Base-by-base conservation (phyloP, 2,113 vertebrate species). In the Toxostoma redivivum region DNA sequence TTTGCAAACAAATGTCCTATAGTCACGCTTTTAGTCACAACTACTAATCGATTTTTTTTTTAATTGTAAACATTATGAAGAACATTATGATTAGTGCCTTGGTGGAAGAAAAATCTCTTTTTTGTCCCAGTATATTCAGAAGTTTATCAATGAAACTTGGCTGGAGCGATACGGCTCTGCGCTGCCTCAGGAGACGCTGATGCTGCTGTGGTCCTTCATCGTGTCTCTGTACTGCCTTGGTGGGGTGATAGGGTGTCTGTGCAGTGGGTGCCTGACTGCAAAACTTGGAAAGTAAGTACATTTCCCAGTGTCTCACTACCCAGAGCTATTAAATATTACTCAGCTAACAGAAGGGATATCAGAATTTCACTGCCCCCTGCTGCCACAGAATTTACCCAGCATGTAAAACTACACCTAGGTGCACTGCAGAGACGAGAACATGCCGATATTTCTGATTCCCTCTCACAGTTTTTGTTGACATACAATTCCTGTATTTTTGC, bases 81-180 rank as follows among this genome's bases (percentile, higher is more conserved):
- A 70, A 57, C 33, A 3, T 35, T 79, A 51, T 48, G 40, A 73
- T 19, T 14, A 47, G 19, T 74, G 35, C 37, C 42, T 54, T 15
- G 19, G 51, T 58, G 53, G 40, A 81, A 88, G 0, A 1, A 62
- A 91, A 89, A 65, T 54, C 42, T 79, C 45, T 64, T 61, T 93
- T 88, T 72, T 78, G 33, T 81, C 54, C 33, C 82, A 99, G 98
- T 98, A 98, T 42, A 98, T 99, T 76, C 98, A 98, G 95, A 97
- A 94, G 23, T 99, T 99, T 78, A 93, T 99, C 64, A 99, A 98
- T 3, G 98, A 98, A 67, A 98, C 98, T 1, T 98, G 98, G 98
- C 67, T 98, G 96, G 80, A 62, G 72, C 95, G 98, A 44, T 97
- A 98, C 0, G 88, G 91, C 10, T 87, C 88, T 35, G 95, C 79